Conservation (phyloP, 2,888 invertebrate species). For the Pheosia tremula region DNA sequence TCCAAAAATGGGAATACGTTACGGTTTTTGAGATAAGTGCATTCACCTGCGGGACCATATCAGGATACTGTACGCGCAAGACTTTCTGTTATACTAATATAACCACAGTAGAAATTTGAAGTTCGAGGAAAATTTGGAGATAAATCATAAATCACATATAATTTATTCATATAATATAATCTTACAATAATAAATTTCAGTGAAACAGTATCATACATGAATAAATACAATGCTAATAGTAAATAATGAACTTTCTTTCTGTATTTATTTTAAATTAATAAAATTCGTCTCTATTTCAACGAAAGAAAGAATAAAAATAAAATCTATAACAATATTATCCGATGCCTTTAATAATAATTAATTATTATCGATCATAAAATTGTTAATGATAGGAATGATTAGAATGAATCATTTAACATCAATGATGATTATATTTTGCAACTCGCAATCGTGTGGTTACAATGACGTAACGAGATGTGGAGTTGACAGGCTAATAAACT, state of each 20-base stretch:
- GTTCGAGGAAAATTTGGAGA: no score
- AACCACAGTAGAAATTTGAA: no score
- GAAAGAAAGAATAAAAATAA: conserved; percentile 62
- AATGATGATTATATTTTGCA: conserved; percentile 52
- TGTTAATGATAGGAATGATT: conserved; percentile 77
- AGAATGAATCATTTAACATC: conserved; percentile 66
- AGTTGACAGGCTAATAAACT: conserved; percentile 38
- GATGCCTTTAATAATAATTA: conserved; percentile 14
- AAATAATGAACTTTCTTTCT: conserved; percentile 71
- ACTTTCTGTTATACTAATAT: no score
- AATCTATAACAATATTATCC: conserved; percentile 58
- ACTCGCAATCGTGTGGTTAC: conserved; percentile 52
- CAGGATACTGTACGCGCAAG: no score
- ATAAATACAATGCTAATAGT: conserved; percentile 83
- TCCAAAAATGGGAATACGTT: no score
- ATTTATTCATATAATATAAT: conserved; percentile 78
- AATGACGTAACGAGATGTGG: conserved; percentile 48
- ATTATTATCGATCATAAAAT: conserved; percentile 50
- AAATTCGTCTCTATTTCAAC: conserved; percentile 51
- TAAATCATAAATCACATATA: conserved; percentile 46
- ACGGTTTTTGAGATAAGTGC: no score
- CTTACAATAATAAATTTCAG: conserved; percentile 83
- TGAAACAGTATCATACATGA: conserved; percentile 83
- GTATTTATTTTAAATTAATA: conserved; percentile 65
- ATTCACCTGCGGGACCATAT: no score